These are phyloP conservation scores for Daphoenositta chrysoptera DNA, from an alignment of 2,113 vertebrate genomes.

Conservation along the genomic window DNA sequence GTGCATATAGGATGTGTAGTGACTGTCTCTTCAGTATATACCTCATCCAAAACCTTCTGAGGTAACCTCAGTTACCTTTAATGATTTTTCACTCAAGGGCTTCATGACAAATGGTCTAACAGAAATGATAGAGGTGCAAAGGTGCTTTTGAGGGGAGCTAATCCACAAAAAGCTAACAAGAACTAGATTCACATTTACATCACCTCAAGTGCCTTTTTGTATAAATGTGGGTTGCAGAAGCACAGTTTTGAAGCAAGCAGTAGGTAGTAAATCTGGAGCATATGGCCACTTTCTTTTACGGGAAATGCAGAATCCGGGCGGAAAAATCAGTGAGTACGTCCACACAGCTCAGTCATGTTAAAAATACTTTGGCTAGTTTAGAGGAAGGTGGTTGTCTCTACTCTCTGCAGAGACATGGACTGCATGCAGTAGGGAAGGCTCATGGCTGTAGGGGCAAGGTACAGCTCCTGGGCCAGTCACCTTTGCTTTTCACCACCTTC, in stretches of 20 bases:
- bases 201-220: conserved; percentile 6
- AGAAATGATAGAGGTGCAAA: not conserved
- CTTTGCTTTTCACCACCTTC: not conserved
- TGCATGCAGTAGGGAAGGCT: not conserved
- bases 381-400: not conserved
- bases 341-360: not conserved
- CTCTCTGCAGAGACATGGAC: not conserved
- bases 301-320: not conserved
- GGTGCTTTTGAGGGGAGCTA: not conserved
- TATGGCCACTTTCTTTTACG: conserved; percentile 27
- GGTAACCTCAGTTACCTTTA: not conserved
- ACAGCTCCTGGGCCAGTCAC: not conserved
- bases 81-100: not conserved
- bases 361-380: conserved; percentile 9
- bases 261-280: conserved; percentile 50
- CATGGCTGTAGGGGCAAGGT: not conserved
- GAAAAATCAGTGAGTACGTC: not conserved
- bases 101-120: not conserved
- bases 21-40: not conserved
- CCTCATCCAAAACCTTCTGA: not conserved
- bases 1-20: not conserved
- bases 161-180: not conserved
- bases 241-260: conserved; percentile 13
- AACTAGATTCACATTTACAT: not conserved
- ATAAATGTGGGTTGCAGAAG: conserved; percentile 14